Evolutionary conservation across 2,888 invertebrate genomes (phyloP).

Genomic region (Pandemis corylana): DNA sequence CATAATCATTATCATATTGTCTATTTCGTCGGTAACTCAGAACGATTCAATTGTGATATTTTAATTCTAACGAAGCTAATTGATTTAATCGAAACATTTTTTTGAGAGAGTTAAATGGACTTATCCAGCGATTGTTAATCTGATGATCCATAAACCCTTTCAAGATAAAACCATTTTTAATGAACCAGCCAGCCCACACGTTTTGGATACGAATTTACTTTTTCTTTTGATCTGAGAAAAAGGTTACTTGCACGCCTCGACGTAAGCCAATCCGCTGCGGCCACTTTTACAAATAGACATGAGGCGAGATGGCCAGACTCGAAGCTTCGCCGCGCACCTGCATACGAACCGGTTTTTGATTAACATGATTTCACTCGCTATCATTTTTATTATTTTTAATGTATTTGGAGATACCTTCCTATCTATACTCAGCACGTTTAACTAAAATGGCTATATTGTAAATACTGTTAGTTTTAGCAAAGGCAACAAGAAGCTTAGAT

Average conservation of each 20-base stretch:
- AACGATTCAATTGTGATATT: not conserved
- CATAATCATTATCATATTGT: not conserved
- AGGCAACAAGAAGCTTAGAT: not conserved
- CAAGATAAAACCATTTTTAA: not conserved
- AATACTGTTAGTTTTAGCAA: not conserved
- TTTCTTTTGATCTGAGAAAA: slow-evolving; percentile 32
- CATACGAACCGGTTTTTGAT: slow-evolving; percentile 74
- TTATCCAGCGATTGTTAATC: not conserved
- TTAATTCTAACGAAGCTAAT: not conserved
- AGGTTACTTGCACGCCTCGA: slow-evolving; percentile 20
- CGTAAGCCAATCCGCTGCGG: slow-evolving; percentile 29
- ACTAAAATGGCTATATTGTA: not conserved
- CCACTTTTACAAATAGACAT: slow-evolving; percentile 39
- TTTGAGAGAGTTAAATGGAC: not conserved
- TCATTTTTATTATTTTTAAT: slow-evolving; percentile 12
- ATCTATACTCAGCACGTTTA: not conserved
- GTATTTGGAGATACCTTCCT: not conserved
- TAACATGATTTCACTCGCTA: slow-evolving; percentile 77
- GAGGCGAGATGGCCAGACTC: slow-evolving; percentile 48
- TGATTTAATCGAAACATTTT: not conserved
- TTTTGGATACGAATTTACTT: slow-evolving; percentile 17
- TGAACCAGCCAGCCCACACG: not conserved
- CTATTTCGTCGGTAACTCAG: not conserved
- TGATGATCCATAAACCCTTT: not conserved
- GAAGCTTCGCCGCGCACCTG: slow-evolving; percentile 69